These are phyloP conservation scores for Tachysurus fulvidraco DNA, from an alignment of 2,113 vertebrate species.

Conservation along the genomic window DNA sequence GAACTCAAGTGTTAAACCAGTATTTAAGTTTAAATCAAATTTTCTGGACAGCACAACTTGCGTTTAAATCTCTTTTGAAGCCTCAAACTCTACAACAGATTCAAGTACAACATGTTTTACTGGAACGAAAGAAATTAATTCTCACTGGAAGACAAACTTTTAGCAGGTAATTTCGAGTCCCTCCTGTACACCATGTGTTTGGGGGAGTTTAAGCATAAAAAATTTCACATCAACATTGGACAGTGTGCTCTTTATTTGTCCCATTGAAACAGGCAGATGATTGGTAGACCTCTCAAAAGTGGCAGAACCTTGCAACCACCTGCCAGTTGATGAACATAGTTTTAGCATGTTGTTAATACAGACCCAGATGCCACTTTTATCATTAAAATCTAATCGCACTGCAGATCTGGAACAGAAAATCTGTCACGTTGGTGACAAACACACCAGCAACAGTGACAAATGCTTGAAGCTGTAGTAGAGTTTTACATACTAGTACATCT, in stretches of 20 bases:
- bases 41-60: not conserved
- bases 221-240: not conserved
- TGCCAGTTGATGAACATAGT: not conserved
- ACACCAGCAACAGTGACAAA: not conserved
- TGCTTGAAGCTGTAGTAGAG: not conserved
- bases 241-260: not conserved
- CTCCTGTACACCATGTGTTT: not conserved
- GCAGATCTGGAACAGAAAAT: not conserved
- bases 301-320: not conserved
- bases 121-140: not conserved
- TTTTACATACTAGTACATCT: not conserved
- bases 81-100: not conserved
- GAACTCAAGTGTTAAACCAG: too few relatives aligned
- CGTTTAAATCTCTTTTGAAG: too few relatives aligned
- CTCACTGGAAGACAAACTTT: not conserved
- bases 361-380: not conserved
- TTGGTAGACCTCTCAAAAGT: not conserved
- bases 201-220: not conserved
- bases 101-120: not conserved
- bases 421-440: constrained; percentile 4
- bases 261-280: not conserved
- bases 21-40: not conserved
- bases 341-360: not conserved
- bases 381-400: constrained; percentile 25
- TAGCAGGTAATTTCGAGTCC: too few relatives aligned